phyloP scores from a whole-genome alignment of 2,888 invertebrate genomes.

The Tetropium fuscum region DNA sequence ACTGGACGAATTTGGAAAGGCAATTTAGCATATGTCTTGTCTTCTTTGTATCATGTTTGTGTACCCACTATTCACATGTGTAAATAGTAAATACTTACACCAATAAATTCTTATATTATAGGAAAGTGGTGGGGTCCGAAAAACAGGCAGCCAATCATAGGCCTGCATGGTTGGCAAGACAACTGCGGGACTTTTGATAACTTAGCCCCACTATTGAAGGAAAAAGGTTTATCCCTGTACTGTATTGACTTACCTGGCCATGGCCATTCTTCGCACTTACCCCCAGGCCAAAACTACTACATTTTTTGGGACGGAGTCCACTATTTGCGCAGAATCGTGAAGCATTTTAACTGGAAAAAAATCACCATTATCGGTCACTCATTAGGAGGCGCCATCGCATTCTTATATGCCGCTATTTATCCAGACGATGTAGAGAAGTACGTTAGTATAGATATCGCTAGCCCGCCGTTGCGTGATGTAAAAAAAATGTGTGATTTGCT shows the following conservation, averaged over 20 bases:
- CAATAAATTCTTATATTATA: slow-evolving; percentile 25
- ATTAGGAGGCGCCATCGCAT: slow-evolving; percentile 82
- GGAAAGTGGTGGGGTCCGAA: slow-evolving; percentile 81
- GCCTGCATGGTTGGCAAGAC: slow-evolving; percentile 92
- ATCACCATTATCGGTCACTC: slow-evolving; percentile 83
- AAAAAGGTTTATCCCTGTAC: slow-evolving; percentile 74
- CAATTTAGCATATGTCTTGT: too few species aligned
- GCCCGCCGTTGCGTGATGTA: slow-evolving; percentile 76
- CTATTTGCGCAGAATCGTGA: slow-evolving; percentile 78
- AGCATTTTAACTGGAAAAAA: slow-evolving; percentile 81
- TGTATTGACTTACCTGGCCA: slow-evolving; percentile 87
- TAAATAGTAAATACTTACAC: background rate
- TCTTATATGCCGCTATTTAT: slow-evolving; percentile 83
- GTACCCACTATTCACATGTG: too few species aligned
- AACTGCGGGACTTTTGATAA: slow-evolving; percentile 85
- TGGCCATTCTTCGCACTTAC: slow-evolving; percentile 80
- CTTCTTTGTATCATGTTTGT: too few species aligned
- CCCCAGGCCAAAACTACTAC: slow-evolving; percentile 81
- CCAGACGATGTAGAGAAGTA: slow-evolving; percentile 78
- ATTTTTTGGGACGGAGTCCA: slow-evolving; percentile 86
- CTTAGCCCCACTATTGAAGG: slow-evolving; percentile 77
- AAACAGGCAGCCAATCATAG: slow-evolving; percentile 79
- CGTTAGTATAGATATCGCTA: slow-evolving; percentile 83
- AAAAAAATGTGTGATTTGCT: slow-evolving; percentile 69
- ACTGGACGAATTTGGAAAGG: too few species aligned